Evolutionary conservation across 1,140 invertebrate genomes (phyloP), one percentile per base, ranked within the genome.

Genomic region (Galleria mellonella): DNA sequence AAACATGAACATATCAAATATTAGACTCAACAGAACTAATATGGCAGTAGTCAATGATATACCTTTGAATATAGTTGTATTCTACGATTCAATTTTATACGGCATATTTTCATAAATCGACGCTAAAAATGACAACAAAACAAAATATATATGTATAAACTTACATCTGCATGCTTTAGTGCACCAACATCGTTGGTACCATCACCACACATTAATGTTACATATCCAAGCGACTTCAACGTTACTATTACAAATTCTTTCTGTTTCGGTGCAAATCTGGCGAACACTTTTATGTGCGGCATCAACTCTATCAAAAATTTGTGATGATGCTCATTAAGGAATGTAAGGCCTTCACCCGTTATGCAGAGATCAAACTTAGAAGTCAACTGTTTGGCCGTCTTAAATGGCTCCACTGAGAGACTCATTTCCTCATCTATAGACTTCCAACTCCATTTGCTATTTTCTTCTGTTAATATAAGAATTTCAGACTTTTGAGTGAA

Each of bases 131-230:
- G 38, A 11, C 9, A 32, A 30, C 4, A 32, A 14, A 9, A 31
- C 15, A 17, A 31, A 9, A 35, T 14, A 5, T 38, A 35, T 36
- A 51, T 17, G 40, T 30, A 9, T 17, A 56, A 54, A 92, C 96
- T 97, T 75, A 98, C 96, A 87, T 98, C 92, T 29, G 98, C 97
- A 87, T 99, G 98, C 89, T 99, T 99, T 7, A 99, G 88, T 13
- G 98, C 98, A n/a, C 98, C 98, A 14, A 99, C 98, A 89, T 99
- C 98, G 87, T 99, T 99, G 1, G 98, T 99, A 50, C 98, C 98
- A 89, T 99, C 98, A n/a, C 98, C 98, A 82, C 98, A 99, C 98
- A 99, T 99, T 0, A 99, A 83, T 0, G 97, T 98, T 2, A 90
- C 90, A 71, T 91, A 98, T 12, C 98, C 98, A 1, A 97, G 73